These are phyloP conservation scores for Dendrolimus pini DNA, from an alignment of 2,888 invertebrate genomes.

Conservation along the genomic window DNA sequence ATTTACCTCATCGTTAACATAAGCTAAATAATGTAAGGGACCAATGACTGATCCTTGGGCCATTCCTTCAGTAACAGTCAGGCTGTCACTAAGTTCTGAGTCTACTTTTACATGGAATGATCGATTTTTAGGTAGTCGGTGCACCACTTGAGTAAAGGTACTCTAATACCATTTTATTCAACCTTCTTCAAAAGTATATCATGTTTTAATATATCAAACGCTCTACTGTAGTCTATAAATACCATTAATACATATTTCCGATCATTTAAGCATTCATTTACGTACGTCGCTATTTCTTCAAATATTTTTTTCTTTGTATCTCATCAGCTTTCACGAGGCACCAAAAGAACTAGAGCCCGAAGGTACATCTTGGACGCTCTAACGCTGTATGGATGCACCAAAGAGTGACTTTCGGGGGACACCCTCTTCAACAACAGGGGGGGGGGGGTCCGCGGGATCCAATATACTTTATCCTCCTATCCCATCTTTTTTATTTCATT, in stretches of 20 bases:
- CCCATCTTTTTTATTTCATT: no score
- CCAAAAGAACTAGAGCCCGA: no score
- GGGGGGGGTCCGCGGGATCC: no score
- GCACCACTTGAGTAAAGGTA: not conserved
- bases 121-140: not conserved
- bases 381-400: no score
- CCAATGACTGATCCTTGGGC: not conserved
- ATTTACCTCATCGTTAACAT: not conserved
- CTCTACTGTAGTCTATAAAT: not conserved
- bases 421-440: no score
- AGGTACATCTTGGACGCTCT: no score
- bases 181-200: not conserved
- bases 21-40: not conserved
- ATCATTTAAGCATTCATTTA: not conserved
- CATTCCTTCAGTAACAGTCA: not conserved
- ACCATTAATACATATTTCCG: not conserved
- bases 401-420: no score
- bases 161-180: not conserved
- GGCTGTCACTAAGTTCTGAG: not conserved
- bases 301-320: no score
- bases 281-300: no score
- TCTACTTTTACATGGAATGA: not conserved
- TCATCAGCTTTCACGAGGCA: no score
- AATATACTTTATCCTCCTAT: no score
- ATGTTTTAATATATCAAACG: not conserved